Percentiles rank a stretch among this genome's conserved stretches.
Conservation (phyloP, 2,888 invertebrate species). For the Tetropium fuscum region DNA sequence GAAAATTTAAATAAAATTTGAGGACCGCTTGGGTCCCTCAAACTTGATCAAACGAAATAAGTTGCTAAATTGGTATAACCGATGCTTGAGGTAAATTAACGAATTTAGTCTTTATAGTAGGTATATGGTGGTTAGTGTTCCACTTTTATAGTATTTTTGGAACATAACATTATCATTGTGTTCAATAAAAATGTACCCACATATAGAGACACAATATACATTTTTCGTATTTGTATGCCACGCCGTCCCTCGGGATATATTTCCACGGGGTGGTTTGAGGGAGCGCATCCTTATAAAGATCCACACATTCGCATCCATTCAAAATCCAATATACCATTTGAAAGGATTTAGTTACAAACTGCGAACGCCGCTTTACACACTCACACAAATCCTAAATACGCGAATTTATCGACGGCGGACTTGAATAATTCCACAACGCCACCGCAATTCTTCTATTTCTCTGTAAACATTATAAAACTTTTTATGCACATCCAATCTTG, state of each 20-base stretch:
- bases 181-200: neutral
- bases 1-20: no score
- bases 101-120: no score
- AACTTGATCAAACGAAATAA: no score
- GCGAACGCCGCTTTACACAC: constrained; percentile 61
- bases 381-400: constrained; percentile 66
- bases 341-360: constrained; percentile 64
- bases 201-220: neutral
- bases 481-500: constrained; percentile 38
- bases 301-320: constrained; percentile 33
- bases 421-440: constrained; percentile 37
- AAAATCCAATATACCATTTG: constrained; percentile 36
- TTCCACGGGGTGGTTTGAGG: constrained; percentile 17
- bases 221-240: constrained; percentile 8
- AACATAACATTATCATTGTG: no score
- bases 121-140: no score
- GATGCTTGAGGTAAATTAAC: no score
- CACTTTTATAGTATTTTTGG: no score
- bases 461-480: constrained; percentile 41
- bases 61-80: no score
- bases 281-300: constrained; percentile 33
- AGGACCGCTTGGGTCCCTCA: no score
- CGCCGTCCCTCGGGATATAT: constrained; percentile 11
- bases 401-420: constrained; percentile 61
- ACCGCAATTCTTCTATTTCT: constrained; percentile 31